Conservation (phyloP, 2,797 vertebrate genomes). For the Pseudotriccus pelzelni region DNA sequence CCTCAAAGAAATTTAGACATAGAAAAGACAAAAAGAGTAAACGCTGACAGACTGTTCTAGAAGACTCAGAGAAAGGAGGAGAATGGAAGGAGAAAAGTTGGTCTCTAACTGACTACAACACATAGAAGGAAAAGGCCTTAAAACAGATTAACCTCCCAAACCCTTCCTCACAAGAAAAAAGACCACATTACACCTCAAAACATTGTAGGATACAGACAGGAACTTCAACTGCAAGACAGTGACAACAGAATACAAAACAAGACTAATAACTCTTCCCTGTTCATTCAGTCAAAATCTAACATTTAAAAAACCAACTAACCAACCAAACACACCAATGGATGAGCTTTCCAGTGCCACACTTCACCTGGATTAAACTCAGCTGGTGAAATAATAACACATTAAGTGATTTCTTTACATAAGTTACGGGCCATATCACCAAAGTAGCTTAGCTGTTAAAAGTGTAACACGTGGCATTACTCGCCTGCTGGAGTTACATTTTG, state of each 20-base stretch:
- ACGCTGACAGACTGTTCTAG: background rate
- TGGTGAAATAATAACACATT: background rate
- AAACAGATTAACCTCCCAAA: background rate
- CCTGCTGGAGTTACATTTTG: background rate
- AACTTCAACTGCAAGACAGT: background rate
- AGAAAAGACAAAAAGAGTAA: background rate
- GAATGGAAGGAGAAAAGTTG: background rate
- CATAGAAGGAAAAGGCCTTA: background rate
- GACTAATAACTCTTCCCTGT: background rate
- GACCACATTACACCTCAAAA: background rate
- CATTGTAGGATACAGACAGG: background rate
- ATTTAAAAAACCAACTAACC: background rate
- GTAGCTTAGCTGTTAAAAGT: background rate
- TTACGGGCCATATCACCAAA: background rate
- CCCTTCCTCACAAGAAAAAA: background rate
- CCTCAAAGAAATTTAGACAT: background rate
- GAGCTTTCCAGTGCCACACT: background rate
- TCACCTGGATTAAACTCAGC: background rate
- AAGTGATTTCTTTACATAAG: background rate
- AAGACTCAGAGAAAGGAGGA: background rate
- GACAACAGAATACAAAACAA: background rate
- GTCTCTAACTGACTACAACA: background rate
- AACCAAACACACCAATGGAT: background rate
- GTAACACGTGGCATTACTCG: background rate
- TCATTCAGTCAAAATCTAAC: background rate